Evolutionary conservation across 2,113 vertebrate genomes (phyloP).

Genomic region (Isichthys henryi): DNA sequence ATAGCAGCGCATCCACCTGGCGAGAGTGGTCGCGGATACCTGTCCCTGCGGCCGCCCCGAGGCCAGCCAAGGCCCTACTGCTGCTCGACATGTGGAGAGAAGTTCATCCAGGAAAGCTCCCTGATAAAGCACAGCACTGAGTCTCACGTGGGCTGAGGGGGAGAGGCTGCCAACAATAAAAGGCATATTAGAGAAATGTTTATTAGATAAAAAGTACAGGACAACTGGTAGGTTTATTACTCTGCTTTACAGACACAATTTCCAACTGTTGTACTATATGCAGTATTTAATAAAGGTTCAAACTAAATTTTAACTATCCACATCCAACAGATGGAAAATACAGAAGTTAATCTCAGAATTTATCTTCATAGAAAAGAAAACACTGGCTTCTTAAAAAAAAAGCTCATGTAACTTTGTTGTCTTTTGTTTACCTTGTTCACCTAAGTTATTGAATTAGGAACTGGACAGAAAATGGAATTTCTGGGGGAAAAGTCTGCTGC

Average conservation of each 20-base stretch:
- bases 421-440: not conserved
- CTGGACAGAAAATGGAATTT: not conserved
- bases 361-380: not conserved
- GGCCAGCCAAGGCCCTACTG: conserved; percentile 20
- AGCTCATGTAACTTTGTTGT: not conserved
- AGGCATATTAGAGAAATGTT: not conserved
- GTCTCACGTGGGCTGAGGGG: conserved; percentile 13
- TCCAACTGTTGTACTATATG: not conserved
- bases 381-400: not conserved
- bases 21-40: not conserved
- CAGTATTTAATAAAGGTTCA: not conserved
- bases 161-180: not conserved
- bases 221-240: not conserved
- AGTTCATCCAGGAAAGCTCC: conserved; percentile 23
- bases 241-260: not conserved
- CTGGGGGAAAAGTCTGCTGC: not conserved
- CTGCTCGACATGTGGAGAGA: conserved; percentile 18
- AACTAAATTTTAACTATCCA: not conserved
- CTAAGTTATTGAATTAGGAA: not conserved
- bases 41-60: not conserved
- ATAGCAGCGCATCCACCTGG: not conserved
- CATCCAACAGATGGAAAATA: not conserved
- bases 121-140: conserved; percentile 10
- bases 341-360: not conserved
- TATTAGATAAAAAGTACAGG: not conserved